Evolutionary conservation across 2,797 vertebrate genomes (phyloP), one percentile per base, ranked within the genome.

Genomic region (Hippocampus kuda): DNA sequence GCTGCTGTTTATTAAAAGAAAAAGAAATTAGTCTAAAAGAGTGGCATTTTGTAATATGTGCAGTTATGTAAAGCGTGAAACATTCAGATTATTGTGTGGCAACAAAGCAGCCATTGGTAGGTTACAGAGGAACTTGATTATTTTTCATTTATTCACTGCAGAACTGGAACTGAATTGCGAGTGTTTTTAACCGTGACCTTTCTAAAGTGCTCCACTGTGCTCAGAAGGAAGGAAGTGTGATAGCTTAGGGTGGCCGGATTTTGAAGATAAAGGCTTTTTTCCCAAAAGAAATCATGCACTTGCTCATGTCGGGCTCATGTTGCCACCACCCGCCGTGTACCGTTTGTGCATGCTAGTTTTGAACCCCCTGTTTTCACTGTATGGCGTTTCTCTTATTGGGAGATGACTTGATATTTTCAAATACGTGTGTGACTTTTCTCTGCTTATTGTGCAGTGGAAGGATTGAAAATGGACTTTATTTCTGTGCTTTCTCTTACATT

Each of bases 141-240:
- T 9, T 38, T 48, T 48, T 16, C 4, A 56, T 56, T 13, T 56
- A 61, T 61, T 22, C 7, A 61, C 27, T 20, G 16, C 38, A 34
- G 6, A 20, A 20, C 30, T 20, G 18, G 59, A 61, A 61, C 59
- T 20, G 59, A 44, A 42, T 60, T 48, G 11, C 38, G 34, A 34
- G n/a, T 34, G 53, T 24, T 41, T 44, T 71, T 66, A 48, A 34
- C 11, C 34, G 60, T 13, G 48, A 66, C 48, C 65, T 15, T 62
- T 42, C 44, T 16, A 62, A 68, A 42, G 57, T 11, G 57, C 72
- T 70, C 34, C 69, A 1, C 30, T 16, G 1, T 26, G 41, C 12
- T 69, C 15, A 11, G 6, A 12, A n/a, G 56, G 12, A 61, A 68
- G 8, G 57, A 68, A 59, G 60, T 65, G 1, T 53, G 59, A 67